phyloP scores from a whole-genome alignment of 2,888 invertebrate genomes.

The Noctua janthe region DNA sequence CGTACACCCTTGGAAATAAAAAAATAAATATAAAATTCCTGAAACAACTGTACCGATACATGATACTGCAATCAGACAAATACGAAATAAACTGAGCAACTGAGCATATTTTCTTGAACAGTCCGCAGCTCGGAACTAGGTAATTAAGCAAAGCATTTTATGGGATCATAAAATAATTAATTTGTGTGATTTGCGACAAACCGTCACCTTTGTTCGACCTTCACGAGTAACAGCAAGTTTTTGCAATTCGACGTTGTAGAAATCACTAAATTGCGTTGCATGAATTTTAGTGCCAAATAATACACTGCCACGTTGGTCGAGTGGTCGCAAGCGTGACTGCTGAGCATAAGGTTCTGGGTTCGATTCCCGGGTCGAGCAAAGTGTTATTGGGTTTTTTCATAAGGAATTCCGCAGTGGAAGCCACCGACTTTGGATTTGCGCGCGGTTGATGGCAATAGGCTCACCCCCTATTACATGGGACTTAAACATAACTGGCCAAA shows the following conservation, averaged over 20 bases:
- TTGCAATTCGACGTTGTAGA: neutral
- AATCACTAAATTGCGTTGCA: too few species aligned
- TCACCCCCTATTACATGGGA: too few species aligned
- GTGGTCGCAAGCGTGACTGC: neutral
- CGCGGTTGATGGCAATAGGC: too few species aligned
- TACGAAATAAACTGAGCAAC: conserved; percentile 23
- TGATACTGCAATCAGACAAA: conserved; percentile 22
- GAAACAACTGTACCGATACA: conserved; percentile 24
- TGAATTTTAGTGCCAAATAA: neutral
- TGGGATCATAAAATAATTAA: conserved; percentile 39
- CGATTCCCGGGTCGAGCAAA: too few species aligned
- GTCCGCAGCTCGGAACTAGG: neutral
- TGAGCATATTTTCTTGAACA: neutral
- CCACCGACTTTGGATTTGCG: too few species aligned
- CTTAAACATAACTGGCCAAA: too few species aligned
- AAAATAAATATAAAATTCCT: conserved; percentile 16
- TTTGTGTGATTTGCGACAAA: neutral
- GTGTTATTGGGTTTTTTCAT: too few species aligned
- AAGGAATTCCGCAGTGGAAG: too few species aligned
- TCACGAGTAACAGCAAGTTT: neutral
- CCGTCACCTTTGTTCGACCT: neutral
- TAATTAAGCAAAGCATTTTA: conserved; percentile 32
- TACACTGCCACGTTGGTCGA: neutral
- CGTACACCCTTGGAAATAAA: neutral
- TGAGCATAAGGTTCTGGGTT: too few species aligned